Evolutionary conservation across 1,140 invertebrate genomes (phyloP), one percentile per base, ranked within the genome.

Genomic region (Zaprionus davidi): DNA sequence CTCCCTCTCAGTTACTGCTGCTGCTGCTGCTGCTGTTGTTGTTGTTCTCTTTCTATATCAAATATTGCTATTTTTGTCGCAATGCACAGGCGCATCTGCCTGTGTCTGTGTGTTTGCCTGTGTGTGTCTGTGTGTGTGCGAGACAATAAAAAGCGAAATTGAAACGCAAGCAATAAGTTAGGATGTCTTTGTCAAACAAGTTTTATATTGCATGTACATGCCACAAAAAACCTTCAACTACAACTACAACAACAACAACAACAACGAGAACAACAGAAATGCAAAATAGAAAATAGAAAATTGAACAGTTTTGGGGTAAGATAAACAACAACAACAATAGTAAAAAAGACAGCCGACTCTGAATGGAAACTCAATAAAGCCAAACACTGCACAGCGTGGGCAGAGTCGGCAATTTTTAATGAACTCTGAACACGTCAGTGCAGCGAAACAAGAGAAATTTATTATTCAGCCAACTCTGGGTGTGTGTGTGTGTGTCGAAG

Each of bases 141-240:
- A 63, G 70, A 78, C 71, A 84, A 84, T 84, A 82, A 84, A 82
- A 62, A 58, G 36, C 67, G 53, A 86, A 85, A 79, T 88, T 81
- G 71, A 88, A 88, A 78, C 68, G 71, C 83, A 71, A 78, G 80
- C 71, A 83, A 46, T 72, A 71, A 76, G 55, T 60, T 72, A 49
- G 65, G 72, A 67, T 72, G 76, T 68, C 67, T 78, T 68, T 82
- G 68, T 70, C 79, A 83, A 84, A 76, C 68, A 87, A 79, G 70
- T 76, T 82, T 79, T 77, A 74, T 71, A 82, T 87, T 86, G 79
- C 83, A 70, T 87, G 69, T 79, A 71, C 76, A 76, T 70, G 79
- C 76, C 64, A 60, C 57, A 49, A 13, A 28, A 31, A 66, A 46
- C 41, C n/a, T 46, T 17, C 41, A 17, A n/a, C n/a, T 34, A 51